These are phyloP conservation scores for Columba guinea DNA, from an alignment of 2,797 vertebrate species.

Conservation along the genomic window DNA sequence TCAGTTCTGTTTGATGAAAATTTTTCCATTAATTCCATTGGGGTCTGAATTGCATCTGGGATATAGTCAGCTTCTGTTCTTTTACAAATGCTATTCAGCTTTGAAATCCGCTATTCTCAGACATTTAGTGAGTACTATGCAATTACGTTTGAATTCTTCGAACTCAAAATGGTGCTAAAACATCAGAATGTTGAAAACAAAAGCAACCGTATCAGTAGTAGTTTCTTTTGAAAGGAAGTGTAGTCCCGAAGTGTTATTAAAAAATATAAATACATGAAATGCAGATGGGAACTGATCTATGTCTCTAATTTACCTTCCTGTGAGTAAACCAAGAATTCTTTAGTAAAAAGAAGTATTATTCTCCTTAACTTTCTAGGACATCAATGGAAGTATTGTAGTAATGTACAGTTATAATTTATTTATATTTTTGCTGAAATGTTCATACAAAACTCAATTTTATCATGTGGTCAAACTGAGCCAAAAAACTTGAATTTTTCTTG, in stretches of 20 bases:
- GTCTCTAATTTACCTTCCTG: not conserved
- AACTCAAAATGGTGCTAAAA: not conserved
- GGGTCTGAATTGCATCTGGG: not conserved
- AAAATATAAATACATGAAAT: not conserved
- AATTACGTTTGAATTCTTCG: conserved; percentile 23
- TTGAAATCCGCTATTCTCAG: not conserved
- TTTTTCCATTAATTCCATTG: not conserved
- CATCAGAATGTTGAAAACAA: not conserved
- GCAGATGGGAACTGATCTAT: not conserved
- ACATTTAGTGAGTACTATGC: not conserved
- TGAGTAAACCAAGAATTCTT: not conserved
- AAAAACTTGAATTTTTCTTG: not conserved
- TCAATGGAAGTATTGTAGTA: not conserved
- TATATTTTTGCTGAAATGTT: not conserved
- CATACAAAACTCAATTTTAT: not conserved
- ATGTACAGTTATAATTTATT: not conserved
- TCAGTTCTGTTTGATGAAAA: not conserved
- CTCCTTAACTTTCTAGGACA: not conserved
- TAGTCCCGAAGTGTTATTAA: not conserved
- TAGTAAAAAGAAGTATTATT: not conserved
- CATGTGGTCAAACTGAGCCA: not conserved
- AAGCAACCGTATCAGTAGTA: not conserved
- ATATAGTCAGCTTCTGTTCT: not conserved
- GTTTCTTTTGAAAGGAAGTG: not conserved
- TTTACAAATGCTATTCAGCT: not conserved